Base-by-base conservation (phyloP, 1,140 invertebrate species). In the Plectrocnemia conspersa region DNA sequence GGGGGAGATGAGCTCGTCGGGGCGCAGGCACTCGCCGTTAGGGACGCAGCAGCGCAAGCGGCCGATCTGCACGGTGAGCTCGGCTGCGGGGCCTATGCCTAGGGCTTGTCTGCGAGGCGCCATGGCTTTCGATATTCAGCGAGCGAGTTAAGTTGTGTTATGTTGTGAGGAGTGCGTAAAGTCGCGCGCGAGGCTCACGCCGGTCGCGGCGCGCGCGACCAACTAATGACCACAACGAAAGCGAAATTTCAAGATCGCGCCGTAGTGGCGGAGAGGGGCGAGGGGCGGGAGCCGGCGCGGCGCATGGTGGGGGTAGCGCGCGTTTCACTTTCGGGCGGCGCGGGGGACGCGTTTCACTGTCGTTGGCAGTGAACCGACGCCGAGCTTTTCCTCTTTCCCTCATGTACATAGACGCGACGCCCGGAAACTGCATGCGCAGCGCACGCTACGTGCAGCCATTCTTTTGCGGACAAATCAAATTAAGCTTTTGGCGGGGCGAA, bases 41-140 rank as follows among this genome's bases (percentile, higher is more conserved):
- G 90, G 90, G 15, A 86, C 84, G 74, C 90, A 93, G 76, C 91
- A 93, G 36, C 66, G 67, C 50, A 63, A 55, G 55, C 69, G 70
- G 33, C 66, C 67, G 32, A 79, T 78, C 53, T 76, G 73, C 62
- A 68, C 75, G 25, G 73, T 58, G 53, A 66, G 64, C 46, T 66
- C 65, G 18, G 27, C 11, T 62, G 56, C 67, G 47, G 62, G 64
- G 64, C 59, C 74, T 57, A 72, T 75, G 64, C 70, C 72, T 58
- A 68, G 68, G 50, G 68, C 67, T 58, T 73, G 70, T 55, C 73
- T 72, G 49, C 70, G 72, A 64, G 73, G 74, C 52, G 74, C 73
- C 74, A 75, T 75, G 16, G 63, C 40, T 3, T 18, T 22, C 15
- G 27, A 35, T 27, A 10, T 3, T 10, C 45, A 33, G 21, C 22